Percentiles rank a stretch among this genome's conserved stretches.
Conservation (phyloP, 2,113 vertebrate genomes). For the Platichthys stellatus region DNA sequence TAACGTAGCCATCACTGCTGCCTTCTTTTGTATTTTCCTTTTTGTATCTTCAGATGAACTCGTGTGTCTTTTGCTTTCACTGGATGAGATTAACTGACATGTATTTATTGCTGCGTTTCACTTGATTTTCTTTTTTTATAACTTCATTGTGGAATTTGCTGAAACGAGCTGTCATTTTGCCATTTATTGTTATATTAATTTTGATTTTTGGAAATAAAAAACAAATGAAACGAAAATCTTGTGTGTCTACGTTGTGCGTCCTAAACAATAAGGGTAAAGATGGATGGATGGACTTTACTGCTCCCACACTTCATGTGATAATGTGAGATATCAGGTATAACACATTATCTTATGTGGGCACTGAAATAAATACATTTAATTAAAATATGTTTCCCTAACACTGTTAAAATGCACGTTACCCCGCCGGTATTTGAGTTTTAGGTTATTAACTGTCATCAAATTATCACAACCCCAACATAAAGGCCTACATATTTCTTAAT, state of each 20-base stretch:
- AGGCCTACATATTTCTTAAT: neutral
- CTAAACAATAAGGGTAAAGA: too few relatives aligned
- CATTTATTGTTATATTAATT: constrained; percentile 85
- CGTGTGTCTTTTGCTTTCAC: constrained; percentile 79
- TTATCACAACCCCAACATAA: neutral
- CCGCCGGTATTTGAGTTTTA: too few relatives aligned
- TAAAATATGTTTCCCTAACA: too few relatives aligned
- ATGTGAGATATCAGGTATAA: too few relatives aligned
- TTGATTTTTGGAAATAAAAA: constrained; percentile 82
- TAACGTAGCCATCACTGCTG: constrained; percentile 85
- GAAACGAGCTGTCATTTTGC: constrained; percentile 85
- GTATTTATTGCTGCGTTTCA: constrained; percentile 93
- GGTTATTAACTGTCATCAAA: neutral
- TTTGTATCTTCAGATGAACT: constrained; percentile 68
- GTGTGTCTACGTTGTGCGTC: constrained; percentile 2
- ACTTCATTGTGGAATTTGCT: constrained; percentile 82
- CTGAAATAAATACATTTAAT: too few relatives aligned
- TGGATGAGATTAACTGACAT: constrained; percentile 82
- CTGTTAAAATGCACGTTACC: too few relatives aligned
- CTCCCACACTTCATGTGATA: too few relatives aligned
- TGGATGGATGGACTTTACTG: too few relatives aligned
- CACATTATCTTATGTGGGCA: too few relatives aligned
- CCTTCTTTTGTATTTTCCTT: constrained; percentile 74
- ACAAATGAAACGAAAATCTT: constrained; percentile 44
- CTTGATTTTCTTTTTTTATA: constrained; percentile 86